phyloP scores from a whole-genome alignment of 1,140 invertebrate species.

The Drosophila bocqueti region DNA sequence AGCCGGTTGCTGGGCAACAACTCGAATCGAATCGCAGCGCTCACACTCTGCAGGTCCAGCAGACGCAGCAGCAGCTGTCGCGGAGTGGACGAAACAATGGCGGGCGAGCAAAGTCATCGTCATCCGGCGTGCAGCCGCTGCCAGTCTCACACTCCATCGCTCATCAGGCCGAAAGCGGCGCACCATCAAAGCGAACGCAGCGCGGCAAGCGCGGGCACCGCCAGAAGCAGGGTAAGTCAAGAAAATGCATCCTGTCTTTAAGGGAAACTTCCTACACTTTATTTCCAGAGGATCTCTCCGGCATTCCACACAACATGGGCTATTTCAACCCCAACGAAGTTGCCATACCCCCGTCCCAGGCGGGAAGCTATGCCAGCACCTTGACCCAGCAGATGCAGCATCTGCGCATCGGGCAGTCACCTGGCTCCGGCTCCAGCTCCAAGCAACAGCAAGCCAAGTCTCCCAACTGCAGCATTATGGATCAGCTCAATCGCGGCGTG shows the following conservation, averaged over 20 bases:
- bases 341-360: slow-evolving; percentile 72
- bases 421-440: slow-evolving; percentile 21
- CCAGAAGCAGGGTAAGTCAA: slow-evolving; percentile 67
- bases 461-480: slow-evolving; percentile 86
- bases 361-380: slow-evolving; percentile 71
- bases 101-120: slow-evolving; percentile 41
- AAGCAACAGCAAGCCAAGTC: slow-evolving; percentile 48
- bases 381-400: slow-evolving; percentile 70
- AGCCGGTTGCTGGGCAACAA: slow-evolving; percentile 14
- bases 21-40: slow-evolving; percentile 13
- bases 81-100: slow-evolving; percentile 51
- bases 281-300: slow-evolving; percentile 65
- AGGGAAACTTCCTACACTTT: neutral
- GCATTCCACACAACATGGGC: slow-evolving; percentile 81
- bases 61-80: slow-evolving; percentile 12
- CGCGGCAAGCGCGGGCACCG: slow-evolving; percentile 70
- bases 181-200: slow-evolving; percentile 62
- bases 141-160: slow-evolving; percentile 27
- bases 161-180: slow-evolving; percentile 31
- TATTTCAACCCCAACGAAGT: slow-evolving; percentile 83
- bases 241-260: neutral
- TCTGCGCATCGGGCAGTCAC: slow-evolving; percentile 55
- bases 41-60: slow-evolving; percentile 5
- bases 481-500: slow-evolving; percentile 87
- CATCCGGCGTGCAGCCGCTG: slow-evolving; percentile 17